A percentile compares a stretch with the other conserved stretches of the same genome.
Evolutionary conservation across 1,140 invertebrate species (phyloP).

Genomic region (Drosophila nannoptera): DNA sequence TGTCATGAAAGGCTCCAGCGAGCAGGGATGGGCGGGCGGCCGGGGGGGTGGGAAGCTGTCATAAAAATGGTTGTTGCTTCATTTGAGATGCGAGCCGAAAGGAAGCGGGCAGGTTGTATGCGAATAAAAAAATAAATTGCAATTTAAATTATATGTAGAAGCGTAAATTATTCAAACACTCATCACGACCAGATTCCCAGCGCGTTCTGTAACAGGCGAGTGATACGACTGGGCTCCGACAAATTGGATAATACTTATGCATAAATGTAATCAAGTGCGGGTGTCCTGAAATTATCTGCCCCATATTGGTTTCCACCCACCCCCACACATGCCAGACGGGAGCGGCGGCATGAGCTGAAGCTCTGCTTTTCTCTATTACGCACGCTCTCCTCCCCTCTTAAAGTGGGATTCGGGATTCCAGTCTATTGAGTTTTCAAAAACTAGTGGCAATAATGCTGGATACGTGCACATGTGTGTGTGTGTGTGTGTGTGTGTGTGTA

Average conservation of each 20-base stretch:
- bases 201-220: background rate
- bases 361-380: background rate
- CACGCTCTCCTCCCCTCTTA: too few species aligned
- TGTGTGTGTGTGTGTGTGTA: too few species aligned
- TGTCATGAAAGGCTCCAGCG: constrained; percentile 23
- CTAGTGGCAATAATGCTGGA: too few species aligned
- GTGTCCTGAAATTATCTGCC: background rate
- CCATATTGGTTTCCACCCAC: too few species aligned
- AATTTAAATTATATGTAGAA: constrained; percentile 41
- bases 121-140: constrained; percentile 37
- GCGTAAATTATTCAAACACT: constrained; percentile 42
- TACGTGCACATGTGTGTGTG: too few species aligned
- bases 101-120: background rate
- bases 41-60: constrained; percentile 29
- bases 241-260: constrained; percentile 5
- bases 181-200: constrained; percentile 12
- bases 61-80: constrained; percentile 48
- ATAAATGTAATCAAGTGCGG: constrained; percentile 4
- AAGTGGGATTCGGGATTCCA: too few species aligned
- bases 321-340: too few species aligned
- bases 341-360: background rate
- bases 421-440: too few species aligned
- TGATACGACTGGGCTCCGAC: background rate
- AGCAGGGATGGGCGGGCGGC: background rate
- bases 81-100: constrained; percentile 23